Conservation (phyloP, 2,113 vertebrate genomes). For the Mustelus asterias region DNA sequence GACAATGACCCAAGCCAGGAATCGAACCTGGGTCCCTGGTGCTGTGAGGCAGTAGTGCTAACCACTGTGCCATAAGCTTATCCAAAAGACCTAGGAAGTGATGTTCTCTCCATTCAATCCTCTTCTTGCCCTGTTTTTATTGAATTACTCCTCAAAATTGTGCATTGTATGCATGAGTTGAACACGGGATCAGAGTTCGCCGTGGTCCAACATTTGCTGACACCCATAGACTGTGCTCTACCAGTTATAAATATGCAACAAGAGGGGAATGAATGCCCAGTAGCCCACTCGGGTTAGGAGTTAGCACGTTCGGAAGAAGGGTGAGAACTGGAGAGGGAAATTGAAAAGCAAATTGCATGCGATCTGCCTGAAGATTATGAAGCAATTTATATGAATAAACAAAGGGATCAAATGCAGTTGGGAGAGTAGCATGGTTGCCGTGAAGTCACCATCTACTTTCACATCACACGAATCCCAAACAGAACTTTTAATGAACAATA, state of each 20-base stretch:
- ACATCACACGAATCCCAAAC: neutral
- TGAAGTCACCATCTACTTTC: neutral
- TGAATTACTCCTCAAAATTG: neutral
- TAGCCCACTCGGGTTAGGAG: neutral
- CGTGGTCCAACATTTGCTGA: neutral
- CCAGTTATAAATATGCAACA: neutral
- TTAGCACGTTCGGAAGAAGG: neutral
- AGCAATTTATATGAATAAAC: neutral
- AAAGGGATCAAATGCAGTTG: neutral
- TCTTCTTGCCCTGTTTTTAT: neutral
- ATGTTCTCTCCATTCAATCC: neutral
- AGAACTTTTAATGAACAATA: slow-evolving; percentile 20
- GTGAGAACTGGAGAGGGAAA: neutral
- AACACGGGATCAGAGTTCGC: neutral
- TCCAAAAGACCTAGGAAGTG: neutral
- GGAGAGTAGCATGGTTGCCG: neutral
- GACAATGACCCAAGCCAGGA: no score
- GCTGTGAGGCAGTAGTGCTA: no score
- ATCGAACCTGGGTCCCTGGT: no score
- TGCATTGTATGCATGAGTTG: neutral
- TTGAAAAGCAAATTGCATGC: neutral
- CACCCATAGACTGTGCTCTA: neutral
- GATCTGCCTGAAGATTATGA: neutral
- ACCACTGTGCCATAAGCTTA: no score
- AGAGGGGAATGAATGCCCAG: neutral